Percentiles rank a stretch among this genome's conserved stretches.
phyloP scores from a whole-genome alignment of 2,888 invertebrate genomes.

The Apamea epomidion region DNA sequence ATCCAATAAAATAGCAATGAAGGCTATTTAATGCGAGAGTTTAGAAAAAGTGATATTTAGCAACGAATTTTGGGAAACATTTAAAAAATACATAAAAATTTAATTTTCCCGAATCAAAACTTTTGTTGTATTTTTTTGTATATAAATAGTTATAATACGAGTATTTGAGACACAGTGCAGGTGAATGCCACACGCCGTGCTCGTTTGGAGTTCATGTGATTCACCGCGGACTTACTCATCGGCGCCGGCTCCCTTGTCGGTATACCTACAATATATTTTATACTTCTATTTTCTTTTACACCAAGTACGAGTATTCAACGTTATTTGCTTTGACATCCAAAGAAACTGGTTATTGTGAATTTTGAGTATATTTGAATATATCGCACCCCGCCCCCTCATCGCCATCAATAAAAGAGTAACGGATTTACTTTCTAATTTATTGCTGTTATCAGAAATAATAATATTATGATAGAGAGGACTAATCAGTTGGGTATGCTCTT shows the following conservation, averaged over 20 bases:
- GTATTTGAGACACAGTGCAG: neutral
- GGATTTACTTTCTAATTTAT: neutral
- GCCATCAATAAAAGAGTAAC: neutral
- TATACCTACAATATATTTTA: neutral
- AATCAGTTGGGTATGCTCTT: neutral
- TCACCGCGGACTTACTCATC: slow-evolving; percentile 36
- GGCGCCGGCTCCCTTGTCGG: slow-evolving; percentile 17
- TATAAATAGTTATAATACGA: neutral
- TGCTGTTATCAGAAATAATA: neutral
- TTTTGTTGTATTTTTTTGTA: neutral
- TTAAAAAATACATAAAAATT: too few relatives aligned
- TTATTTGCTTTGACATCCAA: neutral
- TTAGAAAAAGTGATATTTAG: too few relatives aligned
- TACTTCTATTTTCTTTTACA: slow-evolving; percentile 6
- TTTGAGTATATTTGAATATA: neutral
- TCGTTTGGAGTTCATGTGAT: neutral
- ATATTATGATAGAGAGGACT: neutral
- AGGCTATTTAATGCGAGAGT: too few relatives aligned
- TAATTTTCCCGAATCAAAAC: neutral
- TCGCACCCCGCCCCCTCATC: neutral
- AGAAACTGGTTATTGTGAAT: neutral
- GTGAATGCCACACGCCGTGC: neutral
- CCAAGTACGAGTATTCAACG: neutral
- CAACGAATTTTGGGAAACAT: too few relatives aligned
- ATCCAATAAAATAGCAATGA: too few relatives aligned